Conservation (phyloP, 2,888 invertebrate genomes). For the Drosophila flavopinicola region DNA sequence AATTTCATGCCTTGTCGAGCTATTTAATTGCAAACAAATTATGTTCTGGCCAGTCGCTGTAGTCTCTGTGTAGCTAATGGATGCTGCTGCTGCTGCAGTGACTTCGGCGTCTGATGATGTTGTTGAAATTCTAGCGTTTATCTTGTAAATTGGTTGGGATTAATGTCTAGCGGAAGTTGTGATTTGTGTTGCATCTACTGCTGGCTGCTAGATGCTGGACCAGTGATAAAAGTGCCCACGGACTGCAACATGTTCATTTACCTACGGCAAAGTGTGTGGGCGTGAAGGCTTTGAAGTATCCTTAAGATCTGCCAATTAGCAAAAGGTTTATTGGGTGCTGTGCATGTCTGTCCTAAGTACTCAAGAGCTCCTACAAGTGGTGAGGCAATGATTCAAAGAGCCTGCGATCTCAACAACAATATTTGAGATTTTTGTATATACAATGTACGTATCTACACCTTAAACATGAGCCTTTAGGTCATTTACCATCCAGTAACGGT, state of each 20-base stretch:
- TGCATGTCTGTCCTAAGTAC: not conserved
- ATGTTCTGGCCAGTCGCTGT: slow-evolving; percentile 65
- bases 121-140: slow-evolving; percentile 77
- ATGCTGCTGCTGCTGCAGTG: slow-evolving; percentile 32
- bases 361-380: not conserved
- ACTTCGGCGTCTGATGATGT: slow-evolving; percentile 67
- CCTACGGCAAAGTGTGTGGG: slow-evolving; percentile 67
- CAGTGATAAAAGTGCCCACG: slow-evolving; percentile 40
- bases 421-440: too few relatives aligned
- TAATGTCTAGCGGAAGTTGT: slow-evolving; percentile 77
- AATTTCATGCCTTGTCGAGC: slow-evolving; percentile 80
- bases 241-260: slow-evolving; percentile 65
- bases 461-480: too few relatives aligned
- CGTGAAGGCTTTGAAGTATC: slow-evolving; percentile 59
- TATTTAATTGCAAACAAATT: slow-evolving; percentile 80
- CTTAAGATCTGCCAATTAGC: slow-evolving; percentile 48
- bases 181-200: slow-evolving; percentile 57
- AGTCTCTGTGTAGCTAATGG: slow-evolving; percentile 62
- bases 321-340: slow-evolving; percentile 4
- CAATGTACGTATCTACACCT: too few relatives aligned
- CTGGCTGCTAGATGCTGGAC: slow-evolving; percentile 30
- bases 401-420: not conserved
- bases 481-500: too few relatives aligned
- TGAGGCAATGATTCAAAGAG: slow-evolving; percentile 3
- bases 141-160: slow-evolving; percentile 77